A percentile compares a stretch with the other conserved stretches of the same genome.
Evolutionary conservation across 2,797 vertebrate species (phyloP).

Genomic region (Esox masquinongy): DNA sequence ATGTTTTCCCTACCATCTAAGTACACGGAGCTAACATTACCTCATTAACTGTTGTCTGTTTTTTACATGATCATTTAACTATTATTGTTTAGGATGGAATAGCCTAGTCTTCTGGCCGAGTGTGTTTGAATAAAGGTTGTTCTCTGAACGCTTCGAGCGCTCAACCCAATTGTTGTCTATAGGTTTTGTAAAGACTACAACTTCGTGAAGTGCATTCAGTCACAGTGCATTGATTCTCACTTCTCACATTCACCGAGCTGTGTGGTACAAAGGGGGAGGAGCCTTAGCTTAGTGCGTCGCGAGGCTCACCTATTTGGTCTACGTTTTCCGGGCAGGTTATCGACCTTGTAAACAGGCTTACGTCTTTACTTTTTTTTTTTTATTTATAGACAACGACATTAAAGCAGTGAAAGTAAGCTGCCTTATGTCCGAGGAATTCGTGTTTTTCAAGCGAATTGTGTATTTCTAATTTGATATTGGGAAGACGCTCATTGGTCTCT

Average conservation of each 20-base stretch:
- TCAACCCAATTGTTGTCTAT: too few species aligned
- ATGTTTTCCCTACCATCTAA: too few species aligned
- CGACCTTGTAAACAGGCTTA: neutral
- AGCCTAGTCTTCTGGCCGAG: neutral
- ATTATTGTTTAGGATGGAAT: neutral
- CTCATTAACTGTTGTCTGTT: neutral
- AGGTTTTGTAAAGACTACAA: neutral
- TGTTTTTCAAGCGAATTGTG: neutral
- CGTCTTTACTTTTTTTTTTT: neutral
- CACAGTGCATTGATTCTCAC: neutral
- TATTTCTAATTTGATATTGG: neutral
- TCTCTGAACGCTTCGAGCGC: too few species aligned
- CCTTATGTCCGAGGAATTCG: neutral
- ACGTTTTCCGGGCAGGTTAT: neutral
- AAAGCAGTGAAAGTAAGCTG: neutral
- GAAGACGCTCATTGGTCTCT: neutral
- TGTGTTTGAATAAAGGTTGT: neutral
- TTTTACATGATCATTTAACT: neutral
- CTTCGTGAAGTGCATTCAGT: neutral
- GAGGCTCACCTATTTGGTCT: neutral
- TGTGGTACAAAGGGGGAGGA: neutral
- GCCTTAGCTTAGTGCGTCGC: neutral
- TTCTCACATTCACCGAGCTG: neutral
- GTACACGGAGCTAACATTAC: too few species aligned
- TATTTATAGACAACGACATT: neutral